Conservation (phyloP, 2,888 invertebrate species). For the Eristalis pertinax region DNA sequence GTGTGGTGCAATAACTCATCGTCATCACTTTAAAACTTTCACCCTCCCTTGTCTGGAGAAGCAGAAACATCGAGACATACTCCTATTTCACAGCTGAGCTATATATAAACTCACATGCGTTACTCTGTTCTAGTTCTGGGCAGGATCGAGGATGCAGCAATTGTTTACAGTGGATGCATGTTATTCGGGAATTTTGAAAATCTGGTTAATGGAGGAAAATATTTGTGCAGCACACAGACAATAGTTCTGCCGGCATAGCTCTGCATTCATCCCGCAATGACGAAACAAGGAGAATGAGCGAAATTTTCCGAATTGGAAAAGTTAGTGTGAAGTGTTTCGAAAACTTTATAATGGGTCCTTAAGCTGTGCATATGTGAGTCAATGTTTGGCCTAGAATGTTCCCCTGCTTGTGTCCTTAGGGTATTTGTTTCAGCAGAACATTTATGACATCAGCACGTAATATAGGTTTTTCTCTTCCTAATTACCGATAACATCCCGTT, state of each 20-base stretch:
- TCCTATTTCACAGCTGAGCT: constrained; percentile 31
- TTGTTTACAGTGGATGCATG: constrained; percentile 28
- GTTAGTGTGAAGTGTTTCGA: constrained; percentile 62
- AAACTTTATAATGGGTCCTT: constrained; percentile 50
- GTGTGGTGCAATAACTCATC: constrained; percentile 54
- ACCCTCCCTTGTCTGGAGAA: background rate
- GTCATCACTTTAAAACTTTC: constrained; percentile 62
- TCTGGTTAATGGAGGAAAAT: constrained; percentile 67
- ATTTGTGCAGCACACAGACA: constrained; percentile 64
- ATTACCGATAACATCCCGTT: background rate
- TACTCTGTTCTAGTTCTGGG: background rate
- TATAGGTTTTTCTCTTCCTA: background rate
- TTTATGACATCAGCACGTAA: background rate
- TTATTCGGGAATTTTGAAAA: constrained; percentile 57
- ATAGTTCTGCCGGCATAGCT: constrained; percentile 23
- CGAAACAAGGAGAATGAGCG: constrained; percentile 9
- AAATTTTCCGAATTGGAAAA: constrained; percentile 64
- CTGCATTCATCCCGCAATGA: constrained; percentile 49
- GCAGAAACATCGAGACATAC: constrained; percentile 13
- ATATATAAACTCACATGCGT: background rate
- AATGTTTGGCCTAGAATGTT: constrained; percentile 51
- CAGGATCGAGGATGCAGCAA: constrained; percentile 21
- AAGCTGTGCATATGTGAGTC: constrained; percentile 36
- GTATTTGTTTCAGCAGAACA: constrained; percentile 42
- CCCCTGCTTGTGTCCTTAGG: constrained; percentile 8